Evolutionary conservation across 2,113 vertebrate genomes (phyloP), one percentile per base, ranked within the genome.

Genomic region (Corythoichthys intestinalis): DNA sequence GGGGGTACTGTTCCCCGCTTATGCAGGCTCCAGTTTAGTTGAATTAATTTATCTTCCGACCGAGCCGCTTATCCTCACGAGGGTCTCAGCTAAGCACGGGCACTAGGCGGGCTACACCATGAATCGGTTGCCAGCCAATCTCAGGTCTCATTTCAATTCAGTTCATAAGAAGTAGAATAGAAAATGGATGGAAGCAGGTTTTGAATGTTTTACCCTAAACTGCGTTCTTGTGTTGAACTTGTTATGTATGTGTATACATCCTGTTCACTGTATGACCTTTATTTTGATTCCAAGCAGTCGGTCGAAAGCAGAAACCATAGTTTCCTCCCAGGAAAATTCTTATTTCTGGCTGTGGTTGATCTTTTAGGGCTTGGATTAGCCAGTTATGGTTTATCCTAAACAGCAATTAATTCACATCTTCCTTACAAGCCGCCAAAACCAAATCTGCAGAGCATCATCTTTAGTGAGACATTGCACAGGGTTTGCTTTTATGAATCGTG

Each of bases 381-480:
- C 50, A 72, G 69, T 80, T 66, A 75, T 71, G 75, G 73, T 73
- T 62, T 69, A 67, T 77, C 14, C 3, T 74, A 57, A 70, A 59
- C 62, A 52, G 38, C 74, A 78, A 83, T 79, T 83, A 77, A 44
- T 80, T 52, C 56, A 56, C 63, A 20, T 47, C 47, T 59, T 67
- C 68, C 70, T 52, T 66, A 44, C 70, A 13, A 44, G 20, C 9
- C 52, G 44, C 53, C 28, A 47, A 66, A 35, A 39, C 58, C 44
- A 67, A 50, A 62, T 20, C 41, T 28, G n/a, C 50, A n/a, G 11
- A 6, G 38, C 15, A 61, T 61, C n/a, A 47, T 54, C 4, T 11
- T 17, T 7, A 48, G 12, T 7, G 52, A 47, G 4, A 3, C 65
- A 11, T 64, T 69, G 56, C 56, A 15, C 53, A 66, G 17, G 48